phyloP scores from a whole-genome alignment of 1,140 invertebrate species.

The Tetragonula clypearis region DNA sequence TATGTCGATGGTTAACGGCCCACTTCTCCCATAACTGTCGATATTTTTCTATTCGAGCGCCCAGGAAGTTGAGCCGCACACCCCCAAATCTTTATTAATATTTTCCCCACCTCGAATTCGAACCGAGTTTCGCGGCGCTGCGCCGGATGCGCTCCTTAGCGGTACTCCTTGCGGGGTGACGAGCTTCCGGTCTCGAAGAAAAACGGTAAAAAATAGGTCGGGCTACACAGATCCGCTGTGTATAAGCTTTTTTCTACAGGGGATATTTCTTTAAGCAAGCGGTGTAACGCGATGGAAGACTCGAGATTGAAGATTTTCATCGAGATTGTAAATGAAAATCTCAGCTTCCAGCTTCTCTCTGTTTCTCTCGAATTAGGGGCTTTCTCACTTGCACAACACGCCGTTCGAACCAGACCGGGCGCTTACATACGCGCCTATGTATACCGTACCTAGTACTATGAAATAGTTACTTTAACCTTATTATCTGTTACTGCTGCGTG shows the following conservation, averaged over 20 bases:
- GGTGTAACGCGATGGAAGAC: too few relatives aligned
- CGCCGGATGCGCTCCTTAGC: constrained; percentile 56
- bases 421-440: too few relatives aligned
- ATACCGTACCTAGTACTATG: too few relatives aligned
- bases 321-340: too few relatives aligned
- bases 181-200: constrained; percentile 49
- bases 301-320: too few relatives aligned
- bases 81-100: constrained; percentile 71
- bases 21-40: constrained; percentile 63
- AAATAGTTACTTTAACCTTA: neutral
- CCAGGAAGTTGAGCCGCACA: constrained; percentile 71
- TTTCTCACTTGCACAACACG: too few relatives aligned
- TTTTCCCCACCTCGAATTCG: constrained; percentile 61
- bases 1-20: constrained; percentile 69
- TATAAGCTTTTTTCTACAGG: neutral
- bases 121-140: constrained; percentile 53
- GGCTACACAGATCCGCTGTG: constrained; percentile 2
- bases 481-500: neutral
- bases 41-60: constrained; percentile 52
- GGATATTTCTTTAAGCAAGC: too few relatives aligned
- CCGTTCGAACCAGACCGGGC: neutral
- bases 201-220: constrained; percentile 50
- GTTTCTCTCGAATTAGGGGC: too few relatives aligned
- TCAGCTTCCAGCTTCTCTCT: too few relatives aligned
- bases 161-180: constrained; percentile 56